Conservation (phyloP, 2,888 invertebrate species). For the Antheraea assamensis region DNA sequence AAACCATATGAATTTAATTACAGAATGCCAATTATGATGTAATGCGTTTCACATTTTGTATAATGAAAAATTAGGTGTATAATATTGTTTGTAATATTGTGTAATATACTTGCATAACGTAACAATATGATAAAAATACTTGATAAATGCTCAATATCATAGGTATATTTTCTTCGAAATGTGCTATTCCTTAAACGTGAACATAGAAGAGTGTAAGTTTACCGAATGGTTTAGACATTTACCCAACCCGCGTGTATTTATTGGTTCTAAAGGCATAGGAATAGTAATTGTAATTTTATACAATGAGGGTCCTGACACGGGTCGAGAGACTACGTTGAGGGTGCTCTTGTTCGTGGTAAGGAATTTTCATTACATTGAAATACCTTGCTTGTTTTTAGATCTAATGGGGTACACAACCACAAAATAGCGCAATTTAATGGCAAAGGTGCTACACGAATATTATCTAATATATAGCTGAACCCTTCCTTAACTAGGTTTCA, state of each 20-base stretch:
- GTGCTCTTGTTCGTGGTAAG: constrained; percentile 24
- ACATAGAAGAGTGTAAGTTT: background rate
- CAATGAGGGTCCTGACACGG: constrained; percentile 36
- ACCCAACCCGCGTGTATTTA: constrained; percentile 9
- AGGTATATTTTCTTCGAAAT: background rate
- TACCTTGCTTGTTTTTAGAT: background rate
- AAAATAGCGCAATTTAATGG: background rate
- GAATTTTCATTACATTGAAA: constrained; percentile 39
- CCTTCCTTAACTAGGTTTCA: too few species aligned
- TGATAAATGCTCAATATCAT: too few species aligned
- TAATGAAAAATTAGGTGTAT: too few species aligned
- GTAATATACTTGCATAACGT: too few species aligned
- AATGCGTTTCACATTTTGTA: too few species aligned
- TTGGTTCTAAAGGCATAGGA: constrained; percentile 23
- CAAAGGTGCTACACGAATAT: too few species aligned
- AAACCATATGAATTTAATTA: too few species aligned
- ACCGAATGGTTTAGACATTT: background rate
- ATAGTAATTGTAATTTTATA: constrained; percentile 34
- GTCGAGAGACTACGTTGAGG: constrained; percentile 34
- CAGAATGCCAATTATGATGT: too few species aligned
- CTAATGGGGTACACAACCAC: background rate
- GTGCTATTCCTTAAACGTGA: background rate
- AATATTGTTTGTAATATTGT: too few species aligned
- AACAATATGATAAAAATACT: too few species aligned
- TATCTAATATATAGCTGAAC: too few species aligned